Evolutionary conservation across 2,113 vertebrate genomes (phyloP), one percentile per base, ranked within the genome.

Genomic region (Xenus cinereus): DNA sequence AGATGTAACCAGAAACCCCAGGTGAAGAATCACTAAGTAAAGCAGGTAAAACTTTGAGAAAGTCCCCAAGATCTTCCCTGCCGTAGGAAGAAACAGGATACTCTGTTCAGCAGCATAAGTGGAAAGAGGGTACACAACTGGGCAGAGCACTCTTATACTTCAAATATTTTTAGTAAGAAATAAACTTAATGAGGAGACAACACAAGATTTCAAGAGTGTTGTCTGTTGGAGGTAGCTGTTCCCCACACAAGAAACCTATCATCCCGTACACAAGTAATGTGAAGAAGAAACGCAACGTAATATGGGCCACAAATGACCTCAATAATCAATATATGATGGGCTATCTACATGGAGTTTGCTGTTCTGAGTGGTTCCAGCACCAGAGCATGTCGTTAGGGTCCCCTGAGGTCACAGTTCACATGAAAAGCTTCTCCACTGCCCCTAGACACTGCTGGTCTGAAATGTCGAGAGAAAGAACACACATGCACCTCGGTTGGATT

Each of bases 201-300:
- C 1, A 18, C 0, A 7, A 74, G 22, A 73, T 54, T 86, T 80
- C 67, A 76, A 63, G 43, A 67, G 14, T 10, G 48, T 14, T 2
- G 0, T 23, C 26, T 76, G 6, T 71, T 50, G 21, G 39, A 84
- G 39, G 51, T n/a, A 51, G 3, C 17, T 32, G 28, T 28, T 84
- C 37, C 57, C 6, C 14, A 45, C 14, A 41, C 14, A 69, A 41
- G 5, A 13, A 54, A 43, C 12, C 20, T 43, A 2, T 37, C 23
- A 35, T 43, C 23, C 41, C 30, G 9, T 66, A 75, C 35, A 33
- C 0, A 0, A 80, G 37, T 26, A 89, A 35, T 1, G 1, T 10
- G 12, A 86, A 68, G 30, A 82, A 87, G 33, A 41, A 81, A 75
- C 0, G 0, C 20, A 53, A 26, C 28, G 17, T n/a, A 27, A 16